These are phyloP conservation scores for Anastrepha obliqua DNA, from an alignment of 1,140 invertebrate genomes.

Conservation along the genomic window DNA sequence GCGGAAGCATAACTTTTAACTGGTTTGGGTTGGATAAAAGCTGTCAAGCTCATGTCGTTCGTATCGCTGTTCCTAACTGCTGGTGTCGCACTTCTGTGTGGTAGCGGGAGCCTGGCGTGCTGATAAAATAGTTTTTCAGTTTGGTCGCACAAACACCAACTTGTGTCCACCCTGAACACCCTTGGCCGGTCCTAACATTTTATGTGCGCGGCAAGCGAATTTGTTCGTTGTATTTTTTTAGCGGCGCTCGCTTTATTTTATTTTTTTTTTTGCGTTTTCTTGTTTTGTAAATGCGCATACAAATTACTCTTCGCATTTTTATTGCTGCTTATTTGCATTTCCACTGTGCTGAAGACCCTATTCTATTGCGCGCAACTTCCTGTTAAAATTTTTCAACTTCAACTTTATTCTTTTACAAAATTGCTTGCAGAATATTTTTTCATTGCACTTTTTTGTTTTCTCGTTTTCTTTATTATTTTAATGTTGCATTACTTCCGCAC, in stretches of 20 bases:
- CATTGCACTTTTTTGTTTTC: not conserved
- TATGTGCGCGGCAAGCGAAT: too few species aligned
- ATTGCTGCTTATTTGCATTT: conserved; percentile 28
- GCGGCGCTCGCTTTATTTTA: too few species aligned
- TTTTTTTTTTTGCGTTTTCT: too few species aligned
- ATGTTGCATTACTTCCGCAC: not conserved
- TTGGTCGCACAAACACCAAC: not conserved
- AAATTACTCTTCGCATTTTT: not conserved
- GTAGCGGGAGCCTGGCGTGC: too few species aligned
- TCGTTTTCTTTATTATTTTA: not conserved
- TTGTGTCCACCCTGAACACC: too few species aligned
- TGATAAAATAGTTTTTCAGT: too few species aligned
- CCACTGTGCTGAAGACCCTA: not conserved
- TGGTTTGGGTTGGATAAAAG: conserved; percentile 16
- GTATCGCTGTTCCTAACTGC: not conserved
- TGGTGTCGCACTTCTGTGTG: too few species aligned
- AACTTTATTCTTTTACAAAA: not conserved
- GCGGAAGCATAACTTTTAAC: not conserved
- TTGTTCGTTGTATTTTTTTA: too few species aligned
- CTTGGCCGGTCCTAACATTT: too few species aligned
- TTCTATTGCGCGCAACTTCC: conserved; percentile 5
- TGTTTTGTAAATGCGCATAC: not conserved
- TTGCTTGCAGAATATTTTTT: not conserved
- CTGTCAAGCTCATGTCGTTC: not conserved
- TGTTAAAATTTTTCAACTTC: not conserved